phyloP scores from a whole-genome alignment of 2,113 vertebrate species.

The Panthera tigris region DNA sequence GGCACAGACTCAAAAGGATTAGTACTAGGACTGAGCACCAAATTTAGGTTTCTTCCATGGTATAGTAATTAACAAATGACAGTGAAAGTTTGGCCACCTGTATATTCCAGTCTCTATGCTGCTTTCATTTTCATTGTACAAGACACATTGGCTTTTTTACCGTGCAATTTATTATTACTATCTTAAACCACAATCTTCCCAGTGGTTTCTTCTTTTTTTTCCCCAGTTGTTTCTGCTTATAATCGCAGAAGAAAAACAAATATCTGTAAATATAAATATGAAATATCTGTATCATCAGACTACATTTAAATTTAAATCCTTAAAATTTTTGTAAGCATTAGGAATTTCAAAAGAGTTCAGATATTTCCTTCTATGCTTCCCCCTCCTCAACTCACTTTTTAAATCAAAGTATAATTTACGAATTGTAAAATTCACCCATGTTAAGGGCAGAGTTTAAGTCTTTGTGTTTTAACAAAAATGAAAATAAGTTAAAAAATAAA shows the following conservation, averaged over 20 bases:
- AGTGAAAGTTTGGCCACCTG: not conserved
- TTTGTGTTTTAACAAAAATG: not conserved
- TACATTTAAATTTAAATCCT: not conserved
- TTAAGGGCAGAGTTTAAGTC: not conserved
- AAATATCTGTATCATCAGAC: not conserved
- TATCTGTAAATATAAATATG: not conserved
- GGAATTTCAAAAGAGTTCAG: not conserved
- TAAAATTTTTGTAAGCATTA: conserved; percentile 29
- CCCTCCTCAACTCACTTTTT: not conserved
- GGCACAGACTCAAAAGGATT: not conserved
- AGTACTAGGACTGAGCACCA: not conserved
- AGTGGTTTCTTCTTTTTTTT: not conserved
- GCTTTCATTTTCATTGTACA: not conserved
- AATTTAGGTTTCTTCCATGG: not conserved
- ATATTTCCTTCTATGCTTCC: not conserved
- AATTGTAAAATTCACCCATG: not conserved
- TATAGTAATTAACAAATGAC: not conserved
- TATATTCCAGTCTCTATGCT: not conserved
- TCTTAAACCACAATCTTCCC: not conserved
- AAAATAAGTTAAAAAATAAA: conserved; percentile 32
- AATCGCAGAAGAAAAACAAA: not conserved
- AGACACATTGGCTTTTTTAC: not conserved
- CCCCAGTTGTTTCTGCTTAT: not conserved
- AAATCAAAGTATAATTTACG: not conserved
- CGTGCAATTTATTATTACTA: not conserved